Percentiles rank a stretch among this genome's conserved stretches.
phyloP scores from a whole-genome alignment of 2,113 vertebrate species.

The Psophia crepitans region DNA sequence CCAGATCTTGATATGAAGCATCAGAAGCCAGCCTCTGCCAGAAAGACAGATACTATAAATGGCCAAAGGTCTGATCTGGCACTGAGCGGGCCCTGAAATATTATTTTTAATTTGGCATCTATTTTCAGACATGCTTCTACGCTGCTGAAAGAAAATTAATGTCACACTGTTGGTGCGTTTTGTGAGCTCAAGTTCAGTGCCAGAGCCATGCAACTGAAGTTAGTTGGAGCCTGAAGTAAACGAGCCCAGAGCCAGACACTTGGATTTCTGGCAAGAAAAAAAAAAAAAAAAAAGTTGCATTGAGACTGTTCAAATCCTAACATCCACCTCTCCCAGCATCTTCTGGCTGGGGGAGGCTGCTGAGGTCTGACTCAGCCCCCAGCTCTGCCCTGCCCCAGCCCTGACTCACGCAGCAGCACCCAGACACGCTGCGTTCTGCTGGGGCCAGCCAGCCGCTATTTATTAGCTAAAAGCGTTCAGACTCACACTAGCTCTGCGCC shows the following conservation, averaged over 20 bases:
- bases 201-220: conserved; percentile 13
- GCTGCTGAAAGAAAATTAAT: conserved; percentile 14
- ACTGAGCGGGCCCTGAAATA: background rate
- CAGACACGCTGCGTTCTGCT: background rate
- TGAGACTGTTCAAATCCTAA: background rate
- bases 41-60: conserved; percentile 33
- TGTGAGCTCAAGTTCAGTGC: background rate
- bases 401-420: background rate
- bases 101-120: conserved; percentile 44
- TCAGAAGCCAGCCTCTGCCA: conserved; percentile 15
- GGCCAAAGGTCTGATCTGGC: conserved; percentile 57
- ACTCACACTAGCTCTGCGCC: background rate
- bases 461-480: conserved; percentile 13
- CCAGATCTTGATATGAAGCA: conserved; percentile 1
- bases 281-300: background rate
- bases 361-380: background rate
- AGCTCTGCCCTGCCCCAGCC: background rate
- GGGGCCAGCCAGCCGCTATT: background rate
- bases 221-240: background rate
- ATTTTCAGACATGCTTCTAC: conserved; percentile 9
- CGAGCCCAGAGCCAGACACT: background rate
- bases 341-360: background rate
- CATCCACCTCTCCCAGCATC: fast-evolving
- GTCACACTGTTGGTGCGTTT: background rate
- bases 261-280: background rate